phyloP scores from a whole-genome alignment of 2,888 invertebrate species.

The Sarcophaga variegata region DNA sequence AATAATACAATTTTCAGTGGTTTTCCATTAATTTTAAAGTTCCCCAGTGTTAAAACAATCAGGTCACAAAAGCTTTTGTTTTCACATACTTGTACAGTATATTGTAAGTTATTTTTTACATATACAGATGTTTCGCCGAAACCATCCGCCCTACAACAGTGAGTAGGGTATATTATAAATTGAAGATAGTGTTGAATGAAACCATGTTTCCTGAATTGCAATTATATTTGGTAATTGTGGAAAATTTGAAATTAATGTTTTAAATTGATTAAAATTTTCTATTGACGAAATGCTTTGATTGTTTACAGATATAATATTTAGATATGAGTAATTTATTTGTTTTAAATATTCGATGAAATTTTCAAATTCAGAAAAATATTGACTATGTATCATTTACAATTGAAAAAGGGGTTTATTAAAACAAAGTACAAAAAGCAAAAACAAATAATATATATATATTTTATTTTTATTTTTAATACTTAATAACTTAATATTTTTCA shows the following conservation, averaged over 20 bases:
- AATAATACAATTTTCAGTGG: not conserved
- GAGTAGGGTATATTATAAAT: constrained; percentile 40
- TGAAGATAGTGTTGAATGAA: not conserved
- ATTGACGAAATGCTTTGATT: constrained; percentile 40
- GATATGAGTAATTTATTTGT: too few species aligned
- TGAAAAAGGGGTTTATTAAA: too few species aligned
- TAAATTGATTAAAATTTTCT: constrained; percentile 45
- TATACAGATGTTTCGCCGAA: constrained; percentile 30
- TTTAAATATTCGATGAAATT: too few species aligned
- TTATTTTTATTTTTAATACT: too few species aligned
- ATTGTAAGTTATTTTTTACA: not conserved
- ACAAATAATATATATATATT: too few species aligned
- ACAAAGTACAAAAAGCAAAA: too few species aligned
- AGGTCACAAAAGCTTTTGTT: constrained; percentile 13
- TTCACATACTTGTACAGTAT: not conserved
- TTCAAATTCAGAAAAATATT: too few species aligned
- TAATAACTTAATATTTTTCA: too few species aligned
- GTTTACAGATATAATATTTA: constrained; percentile 19
- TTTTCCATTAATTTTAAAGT: constrained; percentile 4
- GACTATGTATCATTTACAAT: too few species aligned
- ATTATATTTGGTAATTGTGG: constrained; percentile 24
- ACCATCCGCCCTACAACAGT: constrained; percentile 33
- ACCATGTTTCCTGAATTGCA: constrained; percentile 43
- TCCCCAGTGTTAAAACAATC: constrained; percentile 10
- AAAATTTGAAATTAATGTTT: constrained; percentile 11